A percentile compares a stretch with the other conserved stretches of the same genome.
Evolutionary conservation across 2,113 vertebrate species (phyloP).

Genomic region (Antigone vipio): DNA sequence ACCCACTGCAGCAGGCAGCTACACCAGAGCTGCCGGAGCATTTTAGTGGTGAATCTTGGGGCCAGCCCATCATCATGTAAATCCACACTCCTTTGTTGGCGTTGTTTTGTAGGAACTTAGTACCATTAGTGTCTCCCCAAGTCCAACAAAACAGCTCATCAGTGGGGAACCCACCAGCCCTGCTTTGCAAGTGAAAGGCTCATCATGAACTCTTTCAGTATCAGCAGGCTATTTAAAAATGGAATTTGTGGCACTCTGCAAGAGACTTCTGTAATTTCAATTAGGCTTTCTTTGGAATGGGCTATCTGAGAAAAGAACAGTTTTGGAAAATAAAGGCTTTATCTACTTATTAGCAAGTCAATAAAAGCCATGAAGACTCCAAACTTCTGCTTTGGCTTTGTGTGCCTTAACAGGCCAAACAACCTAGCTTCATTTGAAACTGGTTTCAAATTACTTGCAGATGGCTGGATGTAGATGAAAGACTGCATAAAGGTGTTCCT

Average conservation of each 20-base stretch:
- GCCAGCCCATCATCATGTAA: not conserved
- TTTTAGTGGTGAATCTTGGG: not conserved
- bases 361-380: slow-evolving; percentile 65
- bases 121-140: not conserved
- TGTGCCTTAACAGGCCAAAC: slow-evolving; percentile 56
- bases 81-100: slow-evolving; percentile 21
- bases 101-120: slow-evolving; percentile 13
- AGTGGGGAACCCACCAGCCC: not conserved
- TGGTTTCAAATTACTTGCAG: slow-evolving; percentile 80
- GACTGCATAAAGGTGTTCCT: slow-evolving; percentile 73
- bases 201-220: slow-evolving; percentile 39
- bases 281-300: slow-evolving; percentile 41
- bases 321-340: slow-evolving; percentile 56
- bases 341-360: slow-evolving; percentile 72
- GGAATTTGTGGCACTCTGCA: slow-evolving; percentile 39
- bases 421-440: slow-evolving; percentile 72
- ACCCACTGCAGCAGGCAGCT: not conserved
- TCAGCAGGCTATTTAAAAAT: slow-evolving; percentile 35
- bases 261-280: slow-evolving; percentile 48
- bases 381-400: slow-evolving; percentile 61
- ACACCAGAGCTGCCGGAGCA: not conserved
- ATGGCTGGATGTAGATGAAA: slow-evolving; percentile 82
- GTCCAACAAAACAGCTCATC: slow-evolving; percentile 34
- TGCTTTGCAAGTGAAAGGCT: slow-evolving; percentile 46
- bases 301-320: slow-evolving; percentile 40